These are phyloP conservation scores for Salpingus planirostris DNA, from an alignment of 2,888 invertebrate species.

Conservation along the genomic window DNA sequence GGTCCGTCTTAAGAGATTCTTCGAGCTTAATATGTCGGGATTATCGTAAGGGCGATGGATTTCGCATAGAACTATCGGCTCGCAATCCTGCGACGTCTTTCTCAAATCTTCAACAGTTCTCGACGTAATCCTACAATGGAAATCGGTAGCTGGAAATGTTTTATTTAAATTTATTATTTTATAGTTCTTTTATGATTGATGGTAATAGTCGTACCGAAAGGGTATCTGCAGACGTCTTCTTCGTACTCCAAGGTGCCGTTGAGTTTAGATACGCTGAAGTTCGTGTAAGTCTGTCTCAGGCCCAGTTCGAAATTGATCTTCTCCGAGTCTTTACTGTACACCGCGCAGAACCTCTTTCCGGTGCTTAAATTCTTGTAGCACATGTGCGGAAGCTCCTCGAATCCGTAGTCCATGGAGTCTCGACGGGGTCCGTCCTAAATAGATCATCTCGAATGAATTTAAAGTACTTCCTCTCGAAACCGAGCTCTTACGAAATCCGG, in stretches of 20 bases:
- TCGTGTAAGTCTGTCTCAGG: too few relatives aligned
- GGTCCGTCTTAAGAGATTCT: slow-evolving; percentile 49
- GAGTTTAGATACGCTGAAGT: too few relatives aligned
- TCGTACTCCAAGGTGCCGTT: slow-evolving; percentile 34
- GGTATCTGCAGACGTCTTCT: slow-evolving; percentile 57
- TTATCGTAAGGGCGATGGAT: slow-evolving; percentile 63
- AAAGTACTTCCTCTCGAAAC: too few relatives aligned
- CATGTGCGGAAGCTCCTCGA: slow-evolving; percentile 52
- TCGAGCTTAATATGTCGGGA: slow-evolving; percentile 54
- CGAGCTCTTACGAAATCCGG: not conserved
- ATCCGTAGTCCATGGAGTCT: too few relatives aligned
- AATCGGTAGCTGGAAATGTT: slow-evolving; percentile 42
- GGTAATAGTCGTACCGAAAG: slow-evolving; percentile 42
- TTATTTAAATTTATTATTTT: too few relatives aligned
- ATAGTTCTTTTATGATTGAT: too few relatives aligned
- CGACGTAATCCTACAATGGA: slow-evolving; percentile 55
- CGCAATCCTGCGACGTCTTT: slow-evolving; percentile 43
- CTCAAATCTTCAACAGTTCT: slow-evolving; percentile 34
- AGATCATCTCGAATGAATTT: too few relatives aligned
- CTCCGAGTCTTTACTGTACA: slow-evolving; percentile 49
- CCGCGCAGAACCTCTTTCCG: slow-evolving; percentile 47
- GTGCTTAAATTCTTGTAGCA: slow-evolving; percentile 40
- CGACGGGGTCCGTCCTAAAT: too few relatives aligned
- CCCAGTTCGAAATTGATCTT: slow-evolving; percentile 47
- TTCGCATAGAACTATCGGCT: slow-evolving; percentile 60